Conservation (phyloP, 64 coral and sea anemone species). For the Astreopora myriophthalma region DNA sequence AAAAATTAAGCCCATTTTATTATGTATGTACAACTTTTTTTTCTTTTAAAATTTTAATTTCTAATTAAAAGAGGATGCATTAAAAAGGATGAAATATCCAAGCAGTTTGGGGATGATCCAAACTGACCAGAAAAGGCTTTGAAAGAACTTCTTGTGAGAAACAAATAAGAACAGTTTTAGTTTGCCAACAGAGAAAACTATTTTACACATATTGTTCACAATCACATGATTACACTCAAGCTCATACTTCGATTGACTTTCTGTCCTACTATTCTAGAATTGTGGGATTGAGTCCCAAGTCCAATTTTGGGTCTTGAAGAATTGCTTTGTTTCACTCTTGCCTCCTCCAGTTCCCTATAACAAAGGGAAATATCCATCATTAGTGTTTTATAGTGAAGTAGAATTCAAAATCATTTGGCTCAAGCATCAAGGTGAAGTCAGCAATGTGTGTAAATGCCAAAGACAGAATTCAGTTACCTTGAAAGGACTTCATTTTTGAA, state of each 20-base stretch:
- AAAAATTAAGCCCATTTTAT: not conserved
- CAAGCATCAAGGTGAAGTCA: not conserved
- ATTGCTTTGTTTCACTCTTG: conserved; percentile 61
- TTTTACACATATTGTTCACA: too few relatives aligned
- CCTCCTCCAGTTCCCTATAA: conserved; percentile 71
- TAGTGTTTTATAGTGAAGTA: too few relatives aligned
- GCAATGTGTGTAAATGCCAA: not conserved
- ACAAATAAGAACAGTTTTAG: not conserved
- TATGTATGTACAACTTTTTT: not conserved
- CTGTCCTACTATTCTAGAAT: conserved; percentile 66
- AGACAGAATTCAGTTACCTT: conserved; percentile 46
- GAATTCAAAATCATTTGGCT: too few relatives aligned
- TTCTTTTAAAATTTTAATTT: not conserved
- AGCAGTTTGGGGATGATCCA: not conserved
- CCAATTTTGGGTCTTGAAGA: conserved; percentile 20
- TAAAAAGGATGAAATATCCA: not conserved
- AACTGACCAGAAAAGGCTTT: not conserved
- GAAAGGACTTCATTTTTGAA: conserved; percentile 90
- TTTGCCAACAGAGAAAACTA: too few relatives aligned
- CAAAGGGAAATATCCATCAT: not conserved
- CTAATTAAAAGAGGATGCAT: not conserved
- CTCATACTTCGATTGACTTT: conserved; percentile 84
- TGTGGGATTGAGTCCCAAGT: conserved; percentile 22
- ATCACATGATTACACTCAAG: conserved; percentile 76
- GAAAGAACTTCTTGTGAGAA: not conserved